phyloP scores from a whole-genome alignment of 2,113 vertebrate genomes.

The Epinephelus cyanopodus region DNA sequence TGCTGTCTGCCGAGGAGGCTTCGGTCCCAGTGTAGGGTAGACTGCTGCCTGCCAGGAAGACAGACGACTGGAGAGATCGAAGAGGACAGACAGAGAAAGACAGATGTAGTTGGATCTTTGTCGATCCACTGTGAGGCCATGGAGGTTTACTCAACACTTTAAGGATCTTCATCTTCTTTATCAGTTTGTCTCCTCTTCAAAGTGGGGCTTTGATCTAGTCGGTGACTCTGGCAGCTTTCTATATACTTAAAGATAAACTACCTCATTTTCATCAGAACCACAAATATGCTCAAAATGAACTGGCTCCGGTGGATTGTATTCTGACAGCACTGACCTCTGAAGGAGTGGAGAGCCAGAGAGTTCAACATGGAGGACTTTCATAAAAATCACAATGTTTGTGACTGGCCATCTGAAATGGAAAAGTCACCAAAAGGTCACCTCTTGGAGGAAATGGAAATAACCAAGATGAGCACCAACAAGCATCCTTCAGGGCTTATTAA shows the following conservation, averaged over 20 bases:
- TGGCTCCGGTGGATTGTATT: neutral
- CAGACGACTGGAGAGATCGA: constrained; percentile 58
- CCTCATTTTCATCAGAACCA: neutral
- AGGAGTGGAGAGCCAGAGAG: no score
- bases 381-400: no score
- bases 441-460: neutral
- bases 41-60: constrained; percentile 71
- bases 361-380: no score
- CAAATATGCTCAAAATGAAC: neutral
- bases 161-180: constrained; percentile 7
- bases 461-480: neutral
- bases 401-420: neutral
- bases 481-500: no score
- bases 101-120: constrained; percentile 14
- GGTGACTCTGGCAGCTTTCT: neutral
- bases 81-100: constrained; percentile 56
- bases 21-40: constrained; percentile 70
- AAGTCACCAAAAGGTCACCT: neutral
- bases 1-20: constrained; percentile 95
- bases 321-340: neutral
- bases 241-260: neutral
- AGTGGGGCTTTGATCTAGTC: neutral
- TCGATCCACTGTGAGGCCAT: neutral
- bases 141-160: constrained; percentile 5
- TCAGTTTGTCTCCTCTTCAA: neutral